These are phyloP conservation scores for Corynorhinus townsendii DNA, from an alignment of 2,113 vertebrate genomes.

Conservation along the genomic window DNA sequence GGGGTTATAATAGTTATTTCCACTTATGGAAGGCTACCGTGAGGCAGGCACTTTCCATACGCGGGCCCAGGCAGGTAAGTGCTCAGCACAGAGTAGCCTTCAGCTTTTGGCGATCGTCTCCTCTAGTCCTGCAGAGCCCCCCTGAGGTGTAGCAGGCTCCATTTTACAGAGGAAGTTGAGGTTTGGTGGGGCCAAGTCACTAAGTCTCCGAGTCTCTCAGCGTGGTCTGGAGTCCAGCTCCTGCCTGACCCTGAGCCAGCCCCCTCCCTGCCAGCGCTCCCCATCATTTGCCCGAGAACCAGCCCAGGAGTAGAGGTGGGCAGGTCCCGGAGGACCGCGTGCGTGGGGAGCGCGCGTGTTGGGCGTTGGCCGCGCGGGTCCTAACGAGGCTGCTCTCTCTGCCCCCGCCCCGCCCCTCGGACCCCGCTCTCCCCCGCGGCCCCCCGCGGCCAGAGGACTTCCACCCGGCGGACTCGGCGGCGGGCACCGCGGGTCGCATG, in stretches of 20 bases:
- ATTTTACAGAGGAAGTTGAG: neutral
- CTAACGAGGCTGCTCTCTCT: slow-evolving; percentile 37
- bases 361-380: no score
- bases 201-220: neutral
- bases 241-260: neutral
- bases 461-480: slow-evolving; percentile 81
- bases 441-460: slow-evolving; percentile 85
- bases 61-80: neutral
- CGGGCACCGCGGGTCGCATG: slow-evolving; percentile 87
- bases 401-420: neutral
- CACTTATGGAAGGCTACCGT: neutral
- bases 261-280: neutral
- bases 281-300: rapidly evolving
- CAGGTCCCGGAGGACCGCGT: neutral
- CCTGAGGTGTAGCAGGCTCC: neutral
- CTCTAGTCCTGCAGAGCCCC: neutral
- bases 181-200: neutral
- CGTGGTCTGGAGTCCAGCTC: neutral
- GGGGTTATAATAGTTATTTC: neutral
- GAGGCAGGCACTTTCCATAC: neutral
- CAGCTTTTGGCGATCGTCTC: neutral
- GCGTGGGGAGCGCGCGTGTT: rapidly evolving
- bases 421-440: neutral
- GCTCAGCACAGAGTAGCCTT: neutral
- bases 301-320: rapidly evolving